These are phyloP conservation scores for Arion vulgaris DNA, from an alignment of 1,140 invertebrate species.

Conservation along the genomic window DNA sequence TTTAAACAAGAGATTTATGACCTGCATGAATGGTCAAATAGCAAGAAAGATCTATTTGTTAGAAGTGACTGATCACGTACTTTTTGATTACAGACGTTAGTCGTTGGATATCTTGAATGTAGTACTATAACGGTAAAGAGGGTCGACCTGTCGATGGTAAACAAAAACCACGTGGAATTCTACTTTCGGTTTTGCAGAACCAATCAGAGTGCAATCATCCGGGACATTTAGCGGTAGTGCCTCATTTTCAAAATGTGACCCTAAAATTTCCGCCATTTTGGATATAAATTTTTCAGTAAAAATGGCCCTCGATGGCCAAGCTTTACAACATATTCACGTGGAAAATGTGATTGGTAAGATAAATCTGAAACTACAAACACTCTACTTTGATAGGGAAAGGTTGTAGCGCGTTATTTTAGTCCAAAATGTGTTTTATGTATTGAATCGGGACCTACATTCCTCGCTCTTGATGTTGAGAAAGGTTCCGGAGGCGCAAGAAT, in stretches of 20 bases:
- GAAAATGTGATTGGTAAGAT: conserved; percentile 64
- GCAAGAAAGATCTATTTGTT: conserved; percentile 6
- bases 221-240: conserved; percentile 28
- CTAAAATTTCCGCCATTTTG: conserved; percentile 61
- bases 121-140: background rate
- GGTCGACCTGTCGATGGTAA: background rate
- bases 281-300: conserved; percentile 56
- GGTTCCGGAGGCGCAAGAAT: conserved; percentile 39
- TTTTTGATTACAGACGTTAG: background rate
- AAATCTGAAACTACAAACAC: background rate
- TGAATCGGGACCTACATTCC: conserved; percentile 38
- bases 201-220: conserved; percentile 41
- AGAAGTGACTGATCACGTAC: background rate
- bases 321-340: conserved; percentile 62
- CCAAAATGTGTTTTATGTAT: background rate
- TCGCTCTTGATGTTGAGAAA: conserved; percentile 22
- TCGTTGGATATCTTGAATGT: background rate
- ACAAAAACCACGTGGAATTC: conserved; percentile 26
- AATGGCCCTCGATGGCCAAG: conserved; percentile 61
- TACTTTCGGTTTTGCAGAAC: conserved; percentile 21
- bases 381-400: background rate
- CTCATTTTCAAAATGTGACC: conserved; percentile 36
- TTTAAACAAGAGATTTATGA: too few species aligned
- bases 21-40: too few species aligned
- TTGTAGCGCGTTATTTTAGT: background rate